Base-by-base conservation (phyloP, 1,140 invertebrate species). In the Drosophila littoralis region DNA sequence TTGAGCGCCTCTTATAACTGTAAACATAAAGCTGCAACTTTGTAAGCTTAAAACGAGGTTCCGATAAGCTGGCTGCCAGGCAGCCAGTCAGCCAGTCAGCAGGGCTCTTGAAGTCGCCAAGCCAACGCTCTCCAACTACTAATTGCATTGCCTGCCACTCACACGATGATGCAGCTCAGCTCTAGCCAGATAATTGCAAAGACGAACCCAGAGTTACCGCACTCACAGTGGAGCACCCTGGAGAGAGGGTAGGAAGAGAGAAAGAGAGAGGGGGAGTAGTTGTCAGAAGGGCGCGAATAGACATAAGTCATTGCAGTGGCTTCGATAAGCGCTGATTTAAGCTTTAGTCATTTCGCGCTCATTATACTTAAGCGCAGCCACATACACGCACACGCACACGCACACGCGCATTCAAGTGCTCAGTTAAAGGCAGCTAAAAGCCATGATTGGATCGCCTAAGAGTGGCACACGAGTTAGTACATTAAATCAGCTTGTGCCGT, bases 261-360 rank as follows among this genome's bases (percentile, higher is more conserved):
- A 28, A 3, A 28, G 22, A 28, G 22, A 28, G 5, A 28, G 22
- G 5, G 22, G 22, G 22, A 5, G 22, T 1, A 42, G 35, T 8
- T 32, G 58, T 1, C 36, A 59, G 42, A 4, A 13, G 10, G 10
- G 17, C 10, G 42, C 4, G 32, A 9, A 17, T 15, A 51, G 48
- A 51, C 57, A 36, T 48, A 42, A 54, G 68, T 51, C 13, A 17
- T 28, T 38, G 43, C 45, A 66, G 60, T 71, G 46, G 63, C 75
- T 67, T 68, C 68, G 69, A 86, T 77, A 81, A 76, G 63, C 75
- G 75, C 45, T 69, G 82, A 79, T 76, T 85, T 79, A 72, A 86
- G 75, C 71, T 69, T 67, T 61, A 17, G 68, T 72, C 72, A 66
- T 67, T 83, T 78, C 58, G 68, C 78, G 81, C 77, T 81, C 82